Conservation (phyloP, 2,888 invertebrate genomes). For the Tinea trinotella region DNA sequence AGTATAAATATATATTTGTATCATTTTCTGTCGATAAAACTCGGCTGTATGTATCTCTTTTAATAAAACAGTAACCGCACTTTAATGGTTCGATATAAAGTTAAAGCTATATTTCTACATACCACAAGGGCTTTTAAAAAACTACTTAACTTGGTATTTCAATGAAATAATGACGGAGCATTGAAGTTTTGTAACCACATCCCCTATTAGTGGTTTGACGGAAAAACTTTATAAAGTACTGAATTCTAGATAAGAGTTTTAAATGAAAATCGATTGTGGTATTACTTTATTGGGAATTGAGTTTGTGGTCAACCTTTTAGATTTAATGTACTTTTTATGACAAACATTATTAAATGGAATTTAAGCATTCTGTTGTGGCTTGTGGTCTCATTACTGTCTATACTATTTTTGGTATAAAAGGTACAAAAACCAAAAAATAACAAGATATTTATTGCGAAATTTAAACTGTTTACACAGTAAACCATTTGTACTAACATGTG, state of each 20-base stretch:
- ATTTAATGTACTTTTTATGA: not conserved
- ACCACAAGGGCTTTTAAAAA: slow-evolving; percentile 7
- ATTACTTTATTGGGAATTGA: not conserved
- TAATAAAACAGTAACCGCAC: too few relatives aligned
- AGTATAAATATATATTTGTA: too few relatives aligned
- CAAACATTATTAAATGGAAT: not conserved
- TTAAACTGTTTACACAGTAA: too few relatives aligned
- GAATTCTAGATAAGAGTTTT: slow-evolving; percentile 39
- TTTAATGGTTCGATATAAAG: too few relatives aligned
- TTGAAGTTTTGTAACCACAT: slow-evolving; percentile 47
- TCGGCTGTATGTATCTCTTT: too few relatives aligned
- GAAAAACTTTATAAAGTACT: slow-evolving; percentile 43
- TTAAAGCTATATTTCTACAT: not conserved
- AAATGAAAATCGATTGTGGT: slow-evolving; percentile 34
- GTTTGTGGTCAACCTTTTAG: not conserved
- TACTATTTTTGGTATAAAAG: too few relatives aligned
- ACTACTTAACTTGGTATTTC: slow-evolving; percentile 6
- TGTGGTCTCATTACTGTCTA: not conserved
- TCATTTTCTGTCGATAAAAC: too few relatives aligned
- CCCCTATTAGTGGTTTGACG: slow-evolving; percentile 52
- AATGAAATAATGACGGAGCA: slow-evolving; percentile 18
- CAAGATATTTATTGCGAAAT: too few relatives aligned
- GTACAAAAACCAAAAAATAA: too few relatives aligned
- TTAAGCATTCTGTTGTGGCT: not conserved
- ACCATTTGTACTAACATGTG: too few relatives aligned